Percentiles rank a stretch among this genome's conserved stretches.
Evolutionary conservation across 2,888 invertebrate species (phyloP).

Genomic region (Orthosia gothica): DNA sequence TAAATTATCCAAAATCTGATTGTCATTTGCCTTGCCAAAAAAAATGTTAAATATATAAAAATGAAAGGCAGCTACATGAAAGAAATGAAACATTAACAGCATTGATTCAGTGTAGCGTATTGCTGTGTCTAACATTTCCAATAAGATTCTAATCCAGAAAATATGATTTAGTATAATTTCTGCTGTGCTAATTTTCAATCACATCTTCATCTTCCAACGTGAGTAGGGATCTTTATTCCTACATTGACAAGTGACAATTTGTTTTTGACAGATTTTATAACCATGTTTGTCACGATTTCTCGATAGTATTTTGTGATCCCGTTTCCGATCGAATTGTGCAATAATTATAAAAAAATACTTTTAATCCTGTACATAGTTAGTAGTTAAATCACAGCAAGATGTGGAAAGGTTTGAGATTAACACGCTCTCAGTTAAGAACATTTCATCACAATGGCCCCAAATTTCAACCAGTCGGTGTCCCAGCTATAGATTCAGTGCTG

Average conservation of each 20-base stretch:
- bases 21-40: slow-evolving; percentile 33
- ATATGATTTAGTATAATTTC: slow-evolving; percentile 3
- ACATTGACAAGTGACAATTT: slow-evolving; percentile 54
- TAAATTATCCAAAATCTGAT: not conserved
- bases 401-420: slow-evolving; percentile 89
- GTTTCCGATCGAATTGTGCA: slow-evolving; percentile 83
- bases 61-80: not conserved
- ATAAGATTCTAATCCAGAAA: slow-evolving; percentile 8
- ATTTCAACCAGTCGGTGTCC: slow-evolving; percentile 88
- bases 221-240: slow-evolving; percentile 38
- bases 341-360: slow-evolving; percentile 73
- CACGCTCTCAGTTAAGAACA: slow-evolving; percentile 88
- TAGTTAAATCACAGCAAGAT: slow-evolving; percentile 78
- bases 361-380: slow-evolving; percentile 74
- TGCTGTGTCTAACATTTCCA: slow-evolving; percentile 7
- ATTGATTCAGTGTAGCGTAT: not conserved
- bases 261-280: slow-evolving; percentile 83
- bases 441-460: slow-evolving; percentile 86
- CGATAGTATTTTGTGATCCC: slow-evolving; percentile 83
- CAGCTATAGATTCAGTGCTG: slow-evolving; percentile 91
- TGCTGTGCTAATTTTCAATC: slow-evolving; percentile 15
- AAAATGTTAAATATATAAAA: slow-evolving; percentile 24
- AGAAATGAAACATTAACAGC: not conserved
- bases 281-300: slow-evolving; percentile 87
- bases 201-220: slow-evolving; percentile 11